Evolutionary conservation across 2,113 vertebrate genomes (phyloP).

Genomic region (Isichthys henryi): DNA sequence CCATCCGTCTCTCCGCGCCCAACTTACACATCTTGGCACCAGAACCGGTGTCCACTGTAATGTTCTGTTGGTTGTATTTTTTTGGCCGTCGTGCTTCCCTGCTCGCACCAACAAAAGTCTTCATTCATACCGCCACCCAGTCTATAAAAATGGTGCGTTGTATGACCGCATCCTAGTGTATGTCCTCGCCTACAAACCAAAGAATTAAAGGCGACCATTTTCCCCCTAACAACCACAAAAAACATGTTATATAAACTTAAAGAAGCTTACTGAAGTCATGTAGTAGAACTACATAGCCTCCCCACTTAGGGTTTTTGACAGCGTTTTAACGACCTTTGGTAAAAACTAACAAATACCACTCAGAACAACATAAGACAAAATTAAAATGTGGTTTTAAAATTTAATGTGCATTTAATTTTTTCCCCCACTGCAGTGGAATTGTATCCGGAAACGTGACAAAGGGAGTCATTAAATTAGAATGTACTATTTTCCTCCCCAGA

Average conservation of each 20-base stretch:
- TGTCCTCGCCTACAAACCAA: background rate
- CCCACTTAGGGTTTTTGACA: background rate
- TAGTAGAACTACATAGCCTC: background rate
- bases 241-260: background rate
- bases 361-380: background rate
- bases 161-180: background rate
- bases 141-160: conserved; percentile 4
- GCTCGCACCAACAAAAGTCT: conserved; percentile 9
- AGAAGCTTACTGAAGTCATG: background rate
- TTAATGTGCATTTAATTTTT: background rate
- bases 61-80: conserved; percentile 32
- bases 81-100: conserved; percentile 22
- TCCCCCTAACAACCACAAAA: background rate
- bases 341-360: background rate
- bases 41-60: conserved; percentile 27
- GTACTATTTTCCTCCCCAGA: background rate
- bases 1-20: conserved; percentile 26
- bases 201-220: background rate
- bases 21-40: conserved; percentile 23
- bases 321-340: background rate
- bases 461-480: background rate
- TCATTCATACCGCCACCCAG: background rate
- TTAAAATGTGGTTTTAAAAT: background rate
- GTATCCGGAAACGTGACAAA: background rate
- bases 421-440: background rate